Evolutionary conservation across 2,888 invertebrate species (phyloP), one percentile per base, ranked within the genome.

Genomic region (Thalpophila matura): DNA sequence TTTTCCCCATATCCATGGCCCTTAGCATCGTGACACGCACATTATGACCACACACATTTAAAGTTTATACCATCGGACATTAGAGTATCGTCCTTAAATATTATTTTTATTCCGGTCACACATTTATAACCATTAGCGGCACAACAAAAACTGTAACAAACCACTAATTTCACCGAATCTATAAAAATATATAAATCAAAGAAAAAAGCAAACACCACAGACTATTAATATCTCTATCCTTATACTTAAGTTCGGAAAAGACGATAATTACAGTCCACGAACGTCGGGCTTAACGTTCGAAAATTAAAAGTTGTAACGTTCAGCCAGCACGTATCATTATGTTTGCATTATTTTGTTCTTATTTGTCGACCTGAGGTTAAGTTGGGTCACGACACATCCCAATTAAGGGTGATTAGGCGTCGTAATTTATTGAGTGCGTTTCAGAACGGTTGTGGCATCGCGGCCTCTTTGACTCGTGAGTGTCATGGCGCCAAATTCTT

Each of bases 201-300:
- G 86, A 93, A 93, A 84, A 92, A 92, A 91, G 87, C 89, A 92
- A 93, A 94, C 89, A 92, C 85, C 74, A 77, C 69, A 70, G 79
- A 86, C 89, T 90, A 94, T 94, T 94, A 94, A 94, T 94, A 94
- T 93, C 93, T 94, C 91, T 93, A 94, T 94, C 93, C 93, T 88
- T 93, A 92, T 94, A 93, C 91, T 93, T 94, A 93, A 87, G 74
- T 88, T 89, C 88, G 86, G 89, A 88, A 79, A 90, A 86, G 85
- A 88, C 84, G 90, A 92, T 94, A 94, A 94, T 94, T 94, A 94
- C 90, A 91, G 93, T 88, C 86, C 84, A 84, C 84, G 83, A 82
- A 86, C 86, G 82, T 78, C 81, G 86, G 86, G 82, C 81, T 87
- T 90, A 90, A 92, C 89, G 91, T 92, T 91, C 85, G 83, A 85